Percentiles rank a stretch among this genome's conserved stretches.
Conservation (phyloP, 2,888 invertebrate species). For the Caradrina clavipalpis region DNA sequence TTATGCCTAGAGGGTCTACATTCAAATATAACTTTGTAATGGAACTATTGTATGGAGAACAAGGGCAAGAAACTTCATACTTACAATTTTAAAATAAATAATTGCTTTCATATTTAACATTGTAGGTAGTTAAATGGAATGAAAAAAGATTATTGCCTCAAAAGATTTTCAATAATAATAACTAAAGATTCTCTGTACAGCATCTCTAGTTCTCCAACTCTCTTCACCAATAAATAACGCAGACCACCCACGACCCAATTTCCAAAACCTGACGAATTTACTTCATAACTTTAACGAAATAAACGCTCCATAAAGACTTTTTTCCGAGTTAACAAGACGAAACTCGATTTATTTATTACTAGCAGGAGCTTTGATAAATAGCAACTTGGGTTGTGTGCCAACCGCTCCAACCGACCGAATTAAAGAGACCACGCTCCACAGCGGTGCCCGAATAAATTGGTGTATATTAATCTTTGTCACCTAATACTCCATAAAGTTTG, state of each 20-base stretch:
- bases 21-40: too few relatives aligned
- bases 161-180: too few relatives aligned
- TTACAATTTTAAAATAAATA: too few relatives aligned
- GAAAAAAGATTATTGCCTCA: too few relatives aligned
- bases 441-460: conserved; percentile 76
- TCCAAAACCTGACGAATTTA: conserved; percentile 44
- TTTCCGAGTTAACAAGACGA: conserved; percentile 60
- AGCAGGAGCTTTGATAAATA: conserved; percentile 63
- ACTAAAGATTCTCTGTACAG: neutral
- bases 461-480: conserved; percentile 83
- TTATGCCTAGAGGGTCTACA: too few relatives aligned
- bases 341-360: conserved; percentile 65
- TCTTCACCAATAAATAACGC: conserved; percentile 40
- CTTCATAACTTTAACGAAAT: conserved; percentile 57
- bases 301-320: conserved; percentile 60
- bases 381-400: conserved; percentile 53
- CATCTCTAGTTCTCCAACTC: conserved; percentile 36
- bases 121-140: too few relatives aligned
- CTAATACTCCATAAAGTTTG: conserved; percentile 82
- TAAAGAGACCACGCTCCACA: conserved; percentile 62
- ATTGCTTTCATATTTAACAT: too few relatives aligned
- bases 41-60: too few relatives aligned
- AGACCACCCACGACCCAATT: conserved; percentile 35
- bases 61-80: too few relatives aligned
- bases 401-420: conserved; percentile 61